Evolutionary conservation across 2,113 vertebrate species (phyloP).

Genomic region (Rallus limicola): DNA sequence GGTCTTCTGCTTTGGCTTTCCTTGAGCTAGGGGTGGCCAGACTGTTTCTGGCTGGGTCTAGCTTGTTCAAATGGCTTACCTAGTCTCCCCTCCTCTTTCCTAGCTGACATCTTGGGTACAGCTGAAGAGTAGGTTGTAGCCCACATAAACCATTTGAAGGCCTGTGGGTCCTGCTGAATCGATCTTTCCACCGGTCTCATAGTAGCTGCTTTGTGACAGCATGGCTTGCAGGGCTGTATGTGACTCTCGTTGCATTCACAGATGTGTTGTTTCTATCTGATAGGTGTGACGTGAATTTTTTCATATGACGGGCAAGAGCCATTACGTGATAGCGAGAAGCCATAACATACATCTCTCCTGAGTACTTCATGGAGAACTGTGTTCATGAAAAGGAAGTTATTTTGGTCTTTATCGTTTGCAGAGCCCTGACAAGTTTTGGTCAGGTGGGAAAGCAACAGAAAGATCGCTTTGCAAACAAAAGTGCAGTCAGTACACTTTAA

Average conservation of each 20-base stretch:
- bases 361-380: background rate
- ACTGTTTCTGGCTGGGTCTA: background rate
- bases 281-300: background rate
- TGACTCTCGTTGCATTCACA: background rate
- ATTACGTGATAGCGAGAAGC: background rate
- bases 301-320: background rate
- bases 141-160: background rate
- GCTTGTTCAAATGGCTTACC: background rate
- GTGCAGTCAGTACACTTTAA: background rate
- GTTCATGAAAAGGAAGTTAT: background rate
- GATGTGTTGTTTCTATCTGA: background rate
- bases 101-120: background rate
- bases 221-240: background rate
- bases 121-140: background rate
- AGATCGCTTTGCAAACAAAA: background rate
- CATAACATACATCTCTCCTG: background rate
- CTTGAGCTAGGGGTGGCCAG: background rate
- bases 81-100: background rate
- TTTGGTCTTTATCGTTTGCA: background rate
- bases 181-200: background rate
- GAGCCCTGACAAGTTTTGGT: background rate
- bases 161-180: rapidly evolving
- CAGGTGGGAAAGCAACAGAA: background rate
- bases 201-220: background rate
- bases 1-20: background rate